Evolutionary conservation across 2,113 vertebrate species (phyloP).

Genomic region (Zootoca vivipara): DNA sequence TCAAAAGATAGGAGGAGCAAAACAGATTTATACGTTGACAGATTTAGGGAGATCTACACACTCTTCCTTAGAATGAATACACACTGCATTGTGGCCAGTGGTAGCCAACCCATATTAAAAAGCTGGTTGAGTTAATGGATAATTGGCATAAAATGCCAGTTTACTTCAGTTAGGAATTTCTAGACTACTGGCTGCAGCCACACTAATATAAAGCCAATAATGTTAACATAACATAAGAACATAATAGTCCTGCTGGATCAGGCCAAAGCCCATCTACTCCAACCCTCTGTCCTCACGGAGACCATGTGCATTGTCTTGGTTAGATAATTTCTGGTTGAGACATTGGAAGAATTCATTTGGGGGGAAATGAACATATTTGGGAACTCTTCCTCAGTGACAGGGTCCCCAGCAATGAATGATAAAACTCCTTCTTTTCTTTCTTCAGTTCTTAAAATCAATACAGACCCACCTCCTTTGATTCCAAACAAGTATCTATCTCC

Average conservation of each 20-base stretch:
- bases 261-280: no score
- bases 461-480: background rate
- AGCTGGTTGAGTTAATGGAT: background rate
- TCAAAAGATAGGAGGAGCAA: background rate
- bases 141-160: background rate
- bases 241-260: no score
- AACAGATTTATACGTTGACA: no score
- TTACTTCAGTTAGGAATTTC: background rate
- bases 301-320: background rate
- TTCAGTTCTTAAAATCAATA: background rate
- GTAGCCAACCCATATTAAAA: background rate
- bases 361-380: conserved; percentile 7
- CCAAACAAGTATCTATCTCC: accelerated
- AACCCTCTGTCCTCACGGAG: no score
- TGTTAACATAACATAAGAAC: background rate
- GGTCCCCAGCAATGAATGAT: conserved; percentile 15
- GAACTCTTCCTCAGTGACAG: background rate
- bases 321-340: conserved; percentile 12
- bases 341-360: conserved; percentile 8
- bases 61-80: background rate
- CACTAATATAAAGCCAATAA: background rate
- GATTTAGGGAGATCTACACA: background rate
- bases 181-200: background rate
- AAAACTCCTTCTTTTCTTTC: background rate
- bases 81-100: background rate